phyloP scores from a whole-genome alignment of 37 sponge, comb jelly and placozoan species.

The Beroe ovata region DNA sequence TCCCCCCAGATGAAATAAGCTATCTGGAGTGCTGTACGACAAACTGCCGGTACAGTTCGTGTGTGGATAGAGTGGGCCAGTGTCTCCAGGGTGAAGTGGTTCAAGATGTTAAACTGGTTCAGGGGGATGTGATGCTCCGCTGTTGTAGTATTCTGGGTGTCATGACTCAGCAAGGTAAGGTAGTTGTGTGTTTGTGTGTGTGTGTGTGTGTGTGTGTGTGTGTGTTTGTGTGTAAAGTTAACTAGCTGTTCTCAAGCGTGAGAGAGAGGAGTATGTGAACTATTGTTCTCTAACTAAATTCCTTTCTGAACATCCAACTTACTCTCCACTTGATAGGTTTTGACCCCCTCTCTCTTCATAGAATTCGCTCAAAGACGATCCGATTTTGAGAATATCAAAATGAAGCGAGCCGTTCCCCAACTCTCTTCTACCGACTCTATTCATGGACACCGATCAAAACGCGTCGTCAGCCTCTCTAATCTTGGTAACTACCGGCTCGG shows the following conservation, averaged over 20 bases:
- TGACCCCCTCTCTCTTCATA: too few relatives aligned
- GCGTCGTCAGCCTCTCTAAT: too few relatives aligned
- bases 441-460: too few relatives aligned
- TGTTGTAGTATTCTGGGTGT: conserved; percentile 32
- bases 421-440: too few relatives aligned
- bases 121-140: not conserved
- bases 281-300: too few relatives aligned
- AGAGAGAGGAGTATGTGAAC: too few relatives aligned
- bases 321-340: too few relatives aligned
- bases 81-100: conserved; percentile 10
- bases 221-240: not conserved
- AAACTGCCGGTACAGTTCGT: conserved; percentile 35
- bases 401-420: too few relatives aligned
- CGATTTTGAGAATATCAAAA: too few relatives aligned
- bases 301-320: too few relatives aligned
- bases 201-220: too few relatives aligned
- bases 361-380: conserved; percentile 7
- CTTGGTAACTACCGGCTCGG: too few relatives aligned
- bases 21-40: conserved; percentile 61
- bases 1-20: not conserved
- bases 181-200: not conserved
- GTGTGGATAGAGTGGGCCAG: not conserved
- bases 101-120: not conserved
- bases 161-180: not conserved
- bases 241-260: not conserved